Evolutionary conservation across 23 tunicate species (phyloP).

Genomic region (Trididemnum clinides): DNA sequence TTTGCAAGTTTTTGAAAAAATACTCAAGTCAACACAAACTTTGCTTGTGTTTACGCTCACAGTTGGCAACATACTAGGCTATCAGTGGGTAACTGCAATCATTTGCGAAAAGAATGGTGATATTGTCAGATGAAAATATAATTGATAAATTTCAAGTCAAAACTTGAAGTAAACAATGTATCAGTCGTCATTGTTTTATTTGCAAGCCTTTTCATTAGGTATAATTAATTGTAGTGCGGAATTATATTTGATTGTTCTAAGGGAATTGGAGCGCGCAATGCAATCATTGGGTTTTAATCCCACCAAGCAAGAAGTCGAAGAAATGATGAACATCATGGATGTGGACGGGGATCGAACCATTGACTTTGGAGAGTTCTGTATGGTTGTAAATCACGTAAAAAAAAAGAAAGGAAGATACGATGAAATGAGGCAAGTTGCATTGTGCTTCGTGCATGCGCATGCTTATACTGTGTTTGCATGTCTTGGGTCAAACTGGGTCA

Average conservation of each 20-base stretch:
- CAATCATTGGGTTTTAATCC: constrained; percentile 72
- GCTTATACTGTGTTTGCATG: too few species aligned
- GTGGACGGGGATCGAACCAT: constrained; percentile 75
- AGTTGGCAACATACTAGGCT: too few species aligned
- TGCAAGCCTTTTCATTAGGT: not conserved
- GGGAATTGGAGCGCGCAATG: constrained; percentile 73
- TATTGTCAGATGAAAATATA: not conserved
- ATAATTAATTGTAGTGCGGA: not conserved
- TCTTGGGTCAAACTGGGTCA: too few species aligned
- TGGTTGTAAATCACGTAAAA: constrained; percentile 59
- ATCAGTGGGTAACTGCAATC: too few species aligned
- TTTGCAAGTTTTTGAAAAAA: too few species aligned
- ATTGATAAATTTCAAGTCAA: not conserved
- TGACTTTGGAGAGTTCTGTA: constrained; percentile 85
- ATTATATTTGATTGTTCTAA: not conserved
- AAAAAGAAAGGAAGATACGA: constrained; percentile 50
- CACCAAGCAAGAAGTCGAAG: constrained; percentile 46
- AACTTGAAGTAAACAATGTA: too few species aligned
- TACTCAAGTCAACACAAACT: too few species aligned
- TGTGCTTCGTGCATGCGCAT: too few species aligned
- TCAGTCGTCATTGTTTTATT: too few species aligned
- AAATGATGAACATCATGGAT: constrained; percentile 62
- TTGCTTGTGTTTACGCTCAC: too few species aligned
- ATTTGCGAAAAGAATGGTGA: too few species aligned
- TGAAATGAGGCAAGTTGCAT: constrained; percentile 72